Base-by-base conservation (phyloP, 2,888 invertebrate genomes). In the Lagria hirta region DNA sequence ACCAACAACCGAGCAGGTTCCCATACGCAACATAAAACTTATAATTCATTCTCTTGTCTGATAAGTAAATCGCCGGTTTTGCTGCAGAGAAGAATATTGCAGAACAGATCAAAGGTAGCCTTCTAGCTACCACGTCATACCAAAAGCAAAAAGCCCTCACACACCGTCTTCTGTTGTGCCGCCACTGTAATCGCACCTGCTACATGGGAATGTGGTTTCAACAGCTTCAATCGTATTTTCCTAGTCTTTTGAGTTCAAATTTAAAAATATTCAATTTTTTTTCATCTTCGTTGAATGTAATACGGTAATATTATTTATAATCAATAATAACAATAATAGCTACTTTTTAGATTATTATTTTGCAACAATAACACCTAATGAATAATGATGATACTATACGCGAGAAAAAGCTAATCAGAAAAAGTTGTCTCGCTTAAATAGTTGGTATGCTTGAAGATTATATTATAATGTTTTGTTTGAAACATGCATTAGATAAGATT, bases 151-250 rank as follows among this genome's bases (percentile, higher is more conserved):
- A 48, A 43, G 36, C 52, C 53, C 53, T 49, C 54, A 53, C 53
- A 51, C 51, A 54, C 52, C 24, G 49, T 34, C 47, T 40, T 40
- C 36, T 47, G 45, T 41, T 56, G 48, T 49, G 24, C 17, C 26
- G 32, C 44, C 47, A 42, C 45, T 37, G 33, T 35, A 48, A 53
- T 57, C 52, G 53, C 57, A 57, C 54, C 57, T 57, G 57, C 57
- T 50, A 23, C 43, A 47, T 42, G 54, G 49, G 57, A 57, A 57
- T 57, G 57, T 51, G 42, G 54, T 49, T 48, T 37, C 34, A 34
- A 43, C 47, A 40, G 43, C 20, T 26, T 34, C 26, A 30, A n/a
- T n/a, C 27, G 17, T 29, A 35, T 43, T 35, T 43, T 42, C 11
- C 20, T 18, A 23, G 28, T 35, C 35, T 22, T 43, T n/a, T n/a